These are phyloP conservation scores for Anolis sagrei DNA, from an alignment of 2,113 vertebrate genomes.

Conservation along the genomic window DNA sequence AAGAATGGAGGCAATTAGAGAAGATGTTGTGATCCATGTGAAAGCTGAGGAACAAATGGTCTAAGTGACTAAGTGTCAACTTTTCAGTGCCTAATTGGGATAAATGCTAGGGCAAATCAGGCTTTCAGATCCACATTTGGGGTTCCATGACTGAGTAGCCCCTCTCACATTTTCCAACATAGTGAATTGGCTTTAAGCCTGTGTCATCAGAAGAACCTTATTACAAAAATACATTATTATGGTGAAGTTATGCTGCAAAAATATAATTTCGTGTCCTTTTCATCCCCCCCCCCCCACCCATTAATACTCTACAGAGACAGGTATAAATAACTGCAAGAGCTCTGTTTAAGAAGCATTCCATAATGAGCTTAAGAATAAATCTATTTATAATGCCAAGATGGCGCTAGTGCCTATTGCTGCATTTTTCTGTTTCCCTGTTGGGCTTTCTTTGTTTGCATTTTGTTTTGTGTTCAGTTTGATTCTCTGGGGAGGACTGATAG, in stretches of 20 bases:
- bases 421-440: conserved; percentile 54
- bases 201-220: too few relatives aligned
- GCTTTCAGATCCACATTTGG: too few relatives aligned
- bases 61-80: too few relatives aligned
- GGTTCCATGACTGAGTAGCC: too few relatives aligned
- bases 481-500: conserved; percentile 61
- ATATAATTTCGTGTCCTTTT: conserved; percentile 25
- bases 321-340: conserved; percentile 15
- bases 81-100: too few relatives aligned
- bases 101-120: too few relatives aligned
- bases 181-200: too few relatives aligned
- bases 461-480: conserved; percentile 69
- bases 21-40: too few relatives aligned
- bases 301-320: conserved; percentile 9
- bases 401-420: conserved; percentile 34
- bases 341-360: conserved; percentile 43
- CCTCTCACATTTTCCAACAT: too few relatives aligned
- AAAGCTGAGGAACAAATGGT: too few relatives aligned
- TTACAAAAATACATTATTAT: neutral
- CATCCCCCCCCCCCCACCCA: neutral
- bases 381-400: conserved; percentile 57
- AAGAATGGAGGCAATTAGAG: too few relatives aligned
- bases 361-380: conserved; percentile 63
- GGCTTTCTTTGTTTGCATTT: conserved; percentile 62
- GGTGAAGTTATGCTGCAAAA: conserved; percentile 35